phyloP scores from a whole-genome alignment of 2,113 vertebrate genomes.

The Sula dactylatra region DNA sequence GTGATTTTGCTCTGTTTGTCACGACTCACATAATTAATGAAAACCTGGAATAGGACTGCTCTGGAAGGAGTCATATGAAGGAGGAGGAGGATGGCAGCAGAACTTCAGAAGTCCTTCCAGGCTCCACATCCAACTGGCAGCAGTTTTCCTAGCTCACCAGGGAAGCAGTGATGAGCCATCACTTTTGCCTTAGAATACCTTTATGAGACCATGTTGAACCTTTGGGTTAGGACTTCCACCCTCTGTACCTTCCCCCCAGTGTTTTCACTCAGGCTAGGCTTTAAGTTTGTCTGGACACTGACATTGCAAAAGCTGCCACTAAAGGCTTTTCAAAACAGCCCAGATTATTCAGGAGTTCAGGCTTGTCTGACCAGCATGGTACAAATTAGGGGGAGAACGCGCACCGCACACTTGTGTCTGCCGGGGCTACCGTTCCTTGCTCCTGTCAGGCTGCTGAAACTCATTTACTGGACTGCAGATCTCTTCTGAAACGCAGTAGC shows the following conservation, averaged over 20 bases:
- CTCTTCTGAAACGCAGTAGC: background rate
- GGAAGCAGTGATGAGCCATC: background rate
- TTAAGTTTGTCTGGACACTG: background rate
- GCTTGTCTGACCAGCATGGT: background rate
- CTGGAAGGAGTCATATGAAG: background rate
- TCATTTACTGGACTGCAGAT: background rate
- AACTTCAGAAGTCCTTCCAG: background rate
- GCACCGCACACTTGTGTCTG: background rate
- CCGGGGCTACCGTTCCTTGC: rapidly evolving
- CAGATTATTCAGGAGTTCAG: background rate
- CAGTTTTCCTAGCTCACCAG: background rate
- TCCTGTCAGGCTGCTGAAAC: background rate
- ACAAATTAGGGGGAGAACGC: background rate
- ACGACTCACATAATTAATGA: background rate
- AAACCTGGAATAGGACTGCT: background rate
- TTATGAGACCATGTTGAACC: background rate
- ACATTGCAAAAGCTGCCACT: background rate
- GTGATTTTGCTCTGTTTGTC: background rate
- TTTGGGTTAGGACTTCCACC: background rate
- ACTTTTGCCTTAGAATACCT: background rate
- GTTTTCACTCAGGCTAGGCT: background rate
- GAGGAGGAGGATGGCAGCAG: background rate
- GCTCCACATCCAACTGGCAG: background rate
- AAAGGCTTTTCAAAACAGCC: background rate
- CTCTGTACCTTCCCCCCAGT: background rate